Percentiles rank a stretch among this genome's conserved stretches.
These are phyloP conservation scores for Chymomyza costata DNA, from an alignment of 1,140 invertebrate species.

Conservation along the genomic window DNA sequence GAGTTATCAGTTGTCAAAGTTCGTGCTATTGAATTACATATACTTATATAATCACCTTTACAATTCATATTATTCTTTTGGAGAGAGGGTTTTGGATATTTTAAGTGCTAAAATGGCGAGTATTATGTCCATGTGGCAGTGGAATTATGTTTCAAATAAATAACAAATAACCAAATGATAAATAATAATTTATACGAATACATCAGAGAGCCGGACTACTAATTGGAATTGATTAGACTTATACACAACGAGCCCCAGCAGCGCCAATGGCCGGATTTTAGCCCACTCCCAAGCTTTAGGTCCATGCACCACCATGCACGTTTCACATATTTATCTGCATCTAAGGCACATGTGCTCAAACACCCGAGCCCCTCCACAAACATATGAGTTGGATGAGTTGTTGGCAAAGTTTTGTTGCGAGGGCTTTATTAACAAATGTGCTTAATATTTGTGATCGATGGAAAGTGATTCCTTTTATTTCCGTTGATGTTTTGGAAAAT, in stretches of 20 bases:
- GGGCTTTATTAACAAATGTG: constrained; percentile 61
- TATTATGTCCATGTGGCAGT: constrained; percentile 2
- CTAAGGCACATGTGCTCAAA: constrained; percentile 59
- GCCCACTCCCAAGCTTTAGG: background rate
- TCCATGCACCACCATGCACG: constrained; percentile 45
- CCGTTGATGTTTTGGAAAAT: constrained; percentile 17
- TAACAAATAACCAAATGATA: constrained; percentile 70
- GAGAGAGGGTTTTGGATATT: too few relatives aligned
- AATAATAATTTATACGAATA: constrained; percentile 72
- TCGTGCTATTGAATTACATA: too few relatives aligned
- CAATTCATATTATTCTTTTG: too few relatives aligned
- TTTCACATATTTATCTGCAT: constrained; percentile 70
- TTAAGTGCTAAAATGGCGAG: too few relatives aligned
- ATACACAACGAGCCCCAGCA: constrained; percentile 28
- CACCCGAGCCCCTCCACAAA: background rate
- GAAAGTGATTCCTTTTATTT: constrained; percentile 65
- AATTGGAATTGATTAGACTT: constrained; percentile 74
- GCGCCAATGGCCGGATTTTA: constrained; percentile 1
- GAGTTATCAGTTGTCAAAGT: too few relatives aligned
- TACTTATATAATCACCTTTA: too few relatives aligned
- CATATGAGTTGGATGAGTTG: constrained; percentile 18
- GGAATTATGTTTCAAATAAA: constrained; percentile 45
- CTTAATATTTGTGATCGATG: constrained; percentile 72
- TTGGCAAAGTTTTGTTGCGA: constrained; percentile 31
- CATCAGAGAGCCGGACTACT: constrained; percentile 69